Evolutionary conservation across 2,888 invertebrate genomes (phyloP).

Genomic region (Allolobophora icterica): DNA sequence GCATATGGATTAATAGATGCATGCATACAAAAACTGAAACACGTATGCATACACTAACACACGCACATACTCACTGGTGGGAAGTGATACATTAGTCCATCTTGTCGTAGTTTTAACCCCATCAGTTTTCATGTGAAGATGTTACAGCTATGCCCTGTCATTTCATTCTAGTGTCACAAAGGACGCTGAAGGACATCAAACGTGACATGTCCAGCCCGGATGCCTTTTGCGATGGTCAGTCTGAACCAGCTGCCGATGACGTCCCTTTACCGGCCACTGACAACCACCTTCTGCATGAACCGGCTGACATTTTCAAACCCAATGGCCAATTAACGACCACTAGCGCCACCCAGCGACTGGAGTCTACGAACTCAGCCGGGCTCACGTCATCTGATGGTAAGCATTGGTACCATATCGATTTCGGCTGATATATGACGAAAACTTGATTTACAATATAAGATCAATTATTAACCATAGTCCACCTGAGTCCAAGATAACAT

Average conservation of each 20-base stretch:
- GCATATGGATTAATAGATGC: too few species aligned
- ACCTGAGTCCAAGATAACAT: too few species aligned
- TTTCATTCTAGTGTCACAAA: neutral
- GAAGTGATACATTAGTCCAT: too few species aligned
- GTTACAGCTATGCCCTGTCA: neutral
- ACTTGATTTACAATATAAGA: too few species aligned
- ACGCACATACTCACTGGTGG: too few species aligned
- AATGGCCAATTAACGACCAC: neutral
- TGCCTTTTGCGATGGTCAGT: constrained; percentile 7
- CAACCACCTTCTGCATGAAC: neutral
- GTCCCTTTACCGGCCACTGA: neutral
- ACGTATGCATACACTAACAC: too few species aligned
- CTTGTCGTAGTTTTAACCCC: neutral
- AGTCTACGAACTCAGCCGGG: neutral
- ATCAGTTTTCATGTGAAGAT: neutral
- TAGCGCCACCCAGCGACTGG: neutral
- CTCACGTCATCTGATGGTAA: neutral
- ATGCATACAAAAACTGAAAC: too few species aligned
- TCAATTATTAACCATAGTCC: too few species aligned
- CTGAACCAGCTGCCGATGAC: neutral
- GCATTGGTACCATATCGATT: neutral
- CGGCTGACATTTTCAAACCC: neutral
- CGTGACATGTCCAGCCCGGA: neutral
- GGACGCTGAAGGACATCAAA: neutral
- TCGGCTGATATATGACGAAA: too few species aligned